These are phyloP conservation scores for Eupelmus urozonus DNA, from an alignment of 2,888 invertebrate species.

Conservation along the genomic window DNA sequence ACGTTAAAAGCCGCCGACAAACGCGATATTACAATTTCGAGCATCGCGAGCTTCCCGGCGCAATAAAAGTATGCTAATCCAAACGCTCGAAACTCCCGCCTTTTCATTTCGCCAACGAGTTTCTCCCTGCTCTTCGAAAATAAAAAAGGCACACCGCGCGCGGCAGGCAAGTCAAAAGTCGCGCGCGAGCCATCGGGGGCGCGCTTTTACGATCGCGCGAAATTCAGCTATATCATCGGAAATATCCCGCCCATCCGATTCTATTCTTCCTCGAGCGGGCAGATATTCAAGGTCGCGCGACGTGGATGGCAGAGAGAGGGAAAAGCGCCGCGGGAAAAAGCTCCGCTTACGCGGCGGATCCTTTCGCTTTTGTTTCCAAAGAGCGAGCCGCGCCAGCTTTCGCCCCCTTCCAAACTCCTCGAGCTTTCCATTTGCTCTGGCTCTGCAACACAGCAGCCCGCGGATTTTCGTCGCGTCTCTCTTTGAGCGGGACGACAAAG, in stretches of 20 bases:
- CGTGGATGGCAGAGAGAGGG: too few relatives aligned
- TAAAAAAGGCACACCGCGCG: too few relatives aligned
- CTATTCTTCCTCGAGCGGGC: background rate
- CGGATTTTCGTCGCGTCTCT: background rate
- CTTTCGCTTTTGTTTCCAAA: slow-evolving; percentile 37
- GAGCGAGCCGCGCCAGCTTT: background rate
- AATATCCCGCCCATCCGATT: slow-evolving; percentile 24
- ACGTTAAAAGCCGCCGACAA: slow-evolving; percentile 16
- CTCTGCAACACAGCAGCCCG: too few relatives aligned
- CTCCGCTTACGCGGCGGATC: slow-evolving; percentile 18
- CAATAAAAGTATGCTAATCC: slow-evolving; percentile 36
- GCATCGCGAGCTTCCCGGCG: background rate
- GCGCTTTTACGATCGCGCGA: slow-evolving; percentile 36
- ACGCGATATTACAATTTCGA: background rate
- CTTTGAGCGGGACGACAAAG: background rate
- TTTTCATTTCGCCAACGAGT: background rate
- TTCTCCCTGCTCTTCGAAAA: too few relatives aligned
- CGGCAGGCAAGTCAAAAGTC: too few relatives aligned
- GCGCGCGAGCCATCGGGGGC: too few relatives aligned
- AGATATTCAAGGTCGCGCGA: background rate
- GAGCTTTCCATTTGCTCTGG: slow-evolving; percentile 14
- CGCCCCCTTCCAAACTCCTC: background rate
- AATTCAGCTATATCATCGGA: slow-evolving; percentile 25
- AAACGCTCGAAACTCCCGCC: background rate
- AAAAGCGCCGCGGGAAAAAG: slow-evolving; percentile 9